Conservation (phyloP, 2,888 invertebrate species). For the Lepidocyrtoides sp. region DNA sequence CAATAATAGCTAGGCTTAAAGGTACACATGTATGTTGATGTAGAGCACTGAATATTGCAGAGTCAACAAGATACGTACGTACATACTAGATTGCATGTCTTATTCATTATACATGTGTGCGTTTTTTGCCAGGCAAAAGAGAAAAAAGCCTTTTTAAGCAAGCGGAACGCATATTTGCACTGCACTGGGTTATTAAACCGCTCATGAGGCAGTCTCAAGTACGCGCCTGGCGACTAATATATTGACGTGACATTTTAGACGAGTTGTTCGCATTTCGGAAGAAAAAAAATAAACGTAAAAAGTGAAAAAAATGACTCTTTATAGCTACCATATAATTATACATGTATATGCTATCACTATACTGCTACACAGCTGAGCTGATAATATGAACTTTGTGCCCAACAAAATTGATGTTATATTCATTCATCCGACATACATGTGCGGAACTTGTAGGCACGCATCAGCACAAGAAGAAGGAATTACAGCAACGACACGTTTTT, state of each 20-base stretch:
- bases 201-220: slow-evolving; percentile 64
- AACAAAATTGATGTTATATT: neutral
- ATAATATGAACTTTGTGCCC: neutral
- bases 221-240: slow-evolving; percentile 43
- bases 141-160: slow-evolving; percentile 10
- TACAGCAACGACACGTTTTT: slow-evolving; percentile 16
- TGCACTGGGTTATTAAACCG: slow-evolving; percentile 63
- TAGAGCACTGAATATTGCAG: slow-evolving; percentile 1
- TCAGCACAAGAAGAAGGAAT: neutral
- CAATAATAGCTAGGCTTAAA: neutral
- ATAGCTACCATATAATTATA: neutral
- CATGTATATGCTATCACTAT: neutral
- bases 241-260: slow-evolving; percentile 62
- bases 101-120: neutral
- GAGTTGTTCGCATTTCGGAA: slow-evolving; percentile 2
- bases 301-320: neutral
- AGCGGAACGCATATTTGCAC: slow-evolving; percentile 56
- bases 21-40: no score
- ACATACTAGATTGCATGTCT: neutral
- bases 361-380: neutral
- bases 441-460: slow-evolving; percentile 9
- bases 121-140: neutral
- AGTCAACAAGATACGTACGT: neutral
- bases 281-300: neutral
- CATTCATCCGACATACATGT: neutral